phyloP scores from a whole-genome alignment of 2,797 vertebrate species.

The Hippocampus kuda region DNA sequence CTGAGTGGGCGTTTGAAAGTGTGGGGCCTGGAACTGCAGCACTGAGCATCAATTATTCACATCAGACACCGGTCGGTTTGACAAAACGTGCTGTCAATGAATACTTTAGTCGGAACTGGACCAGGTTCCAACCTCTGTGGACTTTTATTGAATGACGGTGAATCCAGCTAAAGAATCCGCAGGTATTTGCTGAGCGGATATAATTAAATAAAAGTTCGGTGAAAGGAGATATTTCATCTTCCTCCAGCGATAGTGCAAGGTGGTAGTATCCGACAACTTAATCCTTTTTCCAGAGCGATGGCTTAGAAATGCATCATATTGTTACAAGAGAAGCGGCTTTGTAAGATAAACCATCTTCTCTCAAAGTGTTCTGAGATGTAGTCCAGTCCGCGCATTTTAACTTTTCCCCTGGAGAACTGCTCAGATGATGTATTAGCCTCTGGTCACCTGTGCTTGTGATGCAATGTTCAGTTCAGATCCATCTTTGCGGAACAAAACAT shows the following conservation, averaged over 20 bases:
- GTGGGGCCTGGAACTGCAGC: constrained; percentile 48
- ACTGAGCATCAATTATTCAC: constrained; percentile 63
- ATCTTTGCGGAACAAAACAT: constrained; percentile 54
- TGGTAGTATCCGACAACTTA: constrained; percentile 53
- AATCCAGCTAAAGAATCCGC: constrained; percentile 32
- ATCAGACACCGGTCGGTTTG: constrained; percentile 47
- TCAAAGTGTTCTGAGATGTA: constrained; percentile 38
- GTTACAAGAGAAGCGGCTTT: constrained; percentile 57
- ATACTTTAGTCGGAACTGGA: constrained; percentile 56
- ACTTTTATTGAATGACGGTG: constrained; percentile 25
- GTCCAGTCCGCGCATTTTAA: constrained; percentile 31
- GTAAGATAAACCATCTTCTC: constrained; percentile 57
- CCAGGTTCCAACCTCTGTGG: constrained; percentile 25
- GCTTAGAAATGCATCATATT: constrained; percentile 51
- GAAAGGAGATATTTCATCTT: constrained; percentile 53
- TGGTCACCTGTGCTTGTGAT: constrained; percentile 47
- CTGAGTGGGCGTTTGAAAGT: constrained; percentile 34
- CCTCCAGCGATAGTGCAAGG: constrained; percentile 30
- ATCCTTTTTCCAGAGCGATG: constrained; percentile 53
- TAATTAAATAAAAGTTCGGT: constrained; percentile 13
- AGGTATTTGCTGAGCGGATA: constrained; percentile 9
- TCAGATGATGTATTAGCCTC: constrained; percentile 46
- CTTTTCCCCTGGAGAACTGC: constrained; percentile 52
- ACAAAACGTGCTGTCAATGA: constrained; percentile 61
- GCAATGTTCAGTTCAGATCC: constrained; percentile 44